Conservation (phyloP, 2,113 vertebrate genomes). For the Sciurus niger region DNA sequence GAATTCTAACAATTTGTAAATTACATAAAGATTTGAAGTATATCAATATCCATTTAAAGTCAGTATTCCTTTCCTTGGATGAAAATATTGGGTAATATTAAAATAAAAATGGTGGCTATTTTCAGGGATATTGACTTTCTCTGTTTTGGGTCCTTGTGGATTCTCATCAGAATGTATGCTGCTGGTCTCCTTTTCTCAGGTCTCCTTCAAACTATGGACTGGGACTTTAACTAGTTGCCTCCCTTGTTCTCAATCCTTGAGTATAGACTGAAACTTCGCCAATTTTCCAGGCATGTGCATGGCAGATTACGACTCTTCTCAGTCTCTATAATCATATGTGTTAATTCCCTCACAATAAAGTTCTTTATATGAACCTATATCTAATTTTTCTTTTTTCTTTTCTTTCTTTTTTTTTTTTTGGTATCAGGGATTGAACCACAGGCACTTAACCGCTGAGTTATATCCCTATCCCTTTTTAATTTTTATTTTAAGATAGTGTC, state of each 20-base stretch:
- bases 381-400: too few relatives aligned
- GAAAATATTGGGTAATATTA: constrained; percentile 1
- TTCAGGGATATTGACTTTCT: background rate
- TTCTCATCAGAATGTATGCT: background rate
- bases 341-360: background rate
- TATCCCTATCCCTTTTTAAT: too few relatives aligned
- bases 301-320: background rate
- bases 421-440: too few relatives aligned
- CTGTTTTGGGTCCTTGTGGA: background rate
- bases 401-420: too few relatives aligned
- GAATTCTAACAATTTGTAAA: background rate
- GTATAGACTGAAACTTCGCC: background rate
- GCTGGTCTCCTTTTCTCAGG: accelerated
- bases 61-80: background rate
- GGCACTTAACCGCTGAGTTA: too few relatives aligned
- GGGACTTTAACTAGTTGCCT: accelerated
- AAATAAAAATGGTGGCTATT: background rate
- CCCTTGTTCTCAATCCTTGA: background rate
- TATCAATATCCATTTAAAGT: background rate
- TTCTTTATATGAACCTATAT: background rate
- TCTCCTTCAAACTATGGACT: background rate
- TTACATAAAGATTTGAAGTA: background rate
- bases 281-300: background rate
- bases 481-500: too few relatives aligned
- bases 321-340: too few relatives aligned